Conservation (phyloP, 2,113 vertebrate genomes). For the Plestiodon gilberti region DNA sequence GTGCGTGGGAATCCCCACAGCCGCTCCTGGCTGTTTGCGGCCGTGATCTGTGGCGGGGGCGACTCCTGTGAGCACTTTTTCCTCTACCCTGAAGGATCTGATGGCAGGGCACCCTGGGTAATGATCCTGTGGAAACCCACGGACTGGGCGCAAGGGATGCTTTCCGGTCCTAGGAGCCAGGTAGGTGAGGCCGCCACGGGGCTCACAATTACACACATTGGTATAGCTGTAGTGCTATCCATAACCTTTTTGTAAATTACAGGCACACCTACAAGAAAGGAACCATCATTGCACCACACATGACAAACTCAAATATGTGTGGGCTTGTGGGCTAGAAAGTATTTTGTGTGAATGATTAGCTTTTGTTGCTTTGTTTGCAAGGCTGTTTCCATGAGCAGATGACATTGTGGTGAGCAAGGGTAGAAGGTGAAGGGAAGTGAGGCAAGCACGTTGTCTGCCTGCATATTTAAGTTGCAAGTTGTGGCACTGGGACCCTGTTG, state of each 20-base stretch:
- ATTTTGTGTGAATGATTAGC: neutral
- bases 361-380: neutral
- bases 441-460: neutral
- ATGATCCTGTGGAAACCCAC: no score
- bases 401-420: rapidly evolving
- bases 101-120: no score
- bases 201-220: neutral
- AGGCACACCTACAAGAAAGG: neutral
- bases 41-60: no score
- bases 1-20: no score
- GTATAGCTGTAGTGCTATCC: neutral
- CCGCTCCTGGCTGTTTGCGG: no score
- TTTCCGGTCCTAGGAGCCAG: no score
- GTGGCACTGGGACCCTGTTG: neutral
- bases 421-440: neutral
- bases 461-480: neutral
- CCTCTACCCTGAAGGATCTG: no score
- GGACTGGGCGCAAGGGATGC: no score
- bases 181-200: no score
- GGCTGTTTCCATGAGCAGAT: neutral
- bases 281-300: neutral
- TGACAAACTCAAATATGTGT: neutral
- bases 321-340: neutral
- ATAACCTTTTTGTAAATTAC: neutral
- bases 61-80: no score